Conservation (phyloP, 2,888 invertebrate species). For the Linhomoeus sp. region DNA sequence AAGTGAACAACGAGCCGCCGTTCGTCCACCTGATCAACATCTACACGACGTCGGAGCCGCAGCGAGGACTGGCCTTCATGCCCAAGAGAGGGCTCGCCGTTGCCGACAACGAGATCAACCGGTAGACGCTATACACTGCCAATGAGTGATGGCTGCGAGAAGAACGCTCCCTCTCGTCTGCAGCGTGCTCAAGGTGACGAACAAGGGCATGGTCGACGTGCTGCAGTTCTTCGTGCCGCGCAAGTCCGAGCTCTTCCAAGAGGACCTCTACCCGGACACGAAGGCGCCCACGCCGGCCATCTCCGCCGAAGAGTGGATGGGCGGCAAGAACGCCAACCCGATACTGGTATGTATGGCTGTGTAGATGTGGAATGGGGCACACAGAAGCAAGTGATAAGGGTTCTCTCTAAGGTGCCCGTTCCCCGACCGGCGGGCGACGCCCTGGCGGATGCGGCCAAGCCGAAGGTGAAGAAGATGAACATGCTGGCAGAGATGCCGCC, state of each 20-base stretch:
- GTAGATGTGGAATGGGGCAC: too few species aligned
- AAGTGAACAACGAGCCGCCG: conserved; percentile 69
- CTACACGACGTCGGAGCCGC: conserved; percentile 59
- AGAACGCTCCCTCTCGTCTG: conserved; percentile 6
- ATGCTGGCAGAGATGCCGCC: conserved; percentile 25
- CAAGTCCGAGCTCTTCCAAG: conserved; percentile 48
- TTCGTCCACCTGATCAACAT: conserved; percentile 77
- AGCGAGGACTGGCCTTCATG: conserved; percentile 75
- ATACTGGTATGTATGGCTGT: conserved; percentile 34
- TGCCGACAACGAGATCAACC: conserved; percentile 59
- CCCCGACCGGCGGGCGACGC: conserved; percentile 37
- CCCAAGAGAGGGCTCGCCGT: conserved; percentile 72
- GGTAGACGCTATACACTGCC: too few species aligned
- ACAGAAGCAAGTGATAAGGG: too few species aligned
- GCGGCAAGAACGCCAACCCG: conserved; percentile 59
- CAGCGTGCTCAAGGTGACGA: conserved; percentile 65
- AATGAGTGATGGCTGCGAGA: too few species aligned
- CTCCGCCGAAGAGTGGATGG: conserved; percentile 62
- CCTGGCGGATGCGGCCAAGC: conserved; percentile 16
- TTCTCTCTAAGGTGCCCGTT: conserved; percentile 48
- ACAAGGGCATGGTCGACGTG: conserved; percentile 72
- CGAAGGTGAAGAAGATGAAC: conserved; percentile 28
- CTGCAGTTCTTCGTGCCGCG: conserved; percentile 86
- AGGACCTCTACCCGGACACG: conserved; percentile 83
- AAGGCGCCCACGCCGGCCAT: conserved; percentile 58